Conservation (phyloP, 64 coral and sea anemone genomes). For the Montipora foliosa region DNA sequence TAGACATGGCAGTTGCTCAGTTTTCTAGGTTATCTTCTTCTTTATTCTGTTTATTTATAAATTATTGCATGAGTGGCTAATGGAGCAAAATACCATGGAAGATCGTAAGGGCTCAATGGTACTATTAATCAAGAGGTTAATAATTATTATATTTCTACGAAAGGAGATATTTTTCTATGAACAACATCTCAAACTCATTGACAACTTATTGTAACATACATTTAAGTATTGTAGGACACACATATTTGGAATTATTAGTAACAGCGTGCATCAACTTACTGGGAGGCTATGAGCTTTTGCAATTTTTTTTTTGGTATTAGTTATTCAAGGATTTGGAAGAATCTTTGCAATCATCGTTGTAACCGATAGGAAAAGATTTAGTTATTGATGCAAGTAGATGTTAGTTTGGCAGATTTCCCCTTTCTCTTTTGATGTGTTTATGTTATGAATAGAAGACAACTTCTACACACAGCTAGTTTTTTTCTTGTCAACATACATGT, state of each 20-base stretch:
- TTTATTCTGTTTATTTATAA: too few relatives aligned
- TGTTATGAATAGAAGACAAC: too few relatives aligned
- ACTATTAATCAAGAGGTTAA: background rate
- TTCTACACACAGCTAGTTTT: too few relatives aligned
- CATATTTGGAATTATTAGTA: slow-evolving; percentile 4
- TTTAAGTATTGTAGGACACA: background rate
- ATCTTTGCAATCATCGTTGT: background rate
- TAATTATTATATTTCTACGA: slow-evolving; percentile 15
- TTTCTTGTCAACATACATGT: too few relatives aligned
- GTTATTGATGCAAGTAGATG: slow-evolving; percentile 9
- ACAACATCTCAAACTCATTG: background rate
- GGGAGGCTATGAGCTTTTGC: background rate
- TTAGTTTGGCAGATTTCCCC: background rate
- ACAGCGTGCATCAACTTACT: background rate
- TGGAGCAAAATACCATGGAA: background rate
- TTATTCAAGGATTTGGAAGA: background rate
- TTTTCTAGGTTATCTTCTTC: too few relatives aligned
- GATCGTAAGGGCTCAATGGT: too few relatives aligned
- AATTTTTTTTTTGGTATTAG: background rate
- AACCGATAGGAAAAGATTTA: background rate
- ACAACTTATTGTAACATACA: background rate
- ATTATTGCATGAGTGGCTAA: too few relatives aligned
- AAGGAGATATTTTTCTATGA: slow-evolving; percentile 33
- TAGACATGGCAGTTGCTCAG: too few relatives aligned
- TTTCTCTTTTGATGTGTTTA: background rate